phyloP scores from a whole-genome alignment of 2,113 vertebrate genomes.

The Oriolus oriolus region DNA sequence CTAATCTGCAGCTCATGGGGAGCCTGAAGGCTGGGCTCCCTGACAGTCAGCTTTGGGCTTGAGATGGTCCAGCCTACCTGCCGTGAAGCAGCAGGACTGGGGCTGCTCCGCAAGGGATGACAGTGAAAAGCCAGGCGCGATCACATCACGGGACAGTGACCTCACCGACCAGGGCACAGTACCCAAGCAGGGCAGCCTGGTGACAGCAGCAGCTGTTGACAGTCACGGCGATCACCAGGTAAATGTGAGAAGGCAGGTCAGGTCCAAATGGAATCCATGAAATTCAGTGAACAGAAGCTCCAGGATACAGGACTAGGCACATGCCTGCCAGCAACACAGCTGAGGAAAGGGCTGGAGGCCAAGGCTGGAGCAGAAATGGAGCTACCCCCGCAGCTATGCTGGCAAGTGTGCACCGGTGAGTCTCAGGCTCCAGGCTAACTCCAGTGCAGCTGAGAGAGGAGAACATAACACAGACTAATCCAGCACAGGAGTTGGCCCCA shows the following conservation, averaged over 20 bases:
- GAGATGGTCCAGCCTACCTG: background rate
- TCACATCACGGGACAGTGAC: background rate
- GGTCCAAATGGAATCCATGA: background rate
- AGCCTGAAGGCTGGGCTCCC: background rate
- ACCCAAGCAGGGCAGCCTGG: background rate
- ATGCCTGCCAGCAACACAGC: background rate
- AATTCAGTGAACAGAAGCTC: background rate
- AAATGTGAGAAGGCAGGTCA: background rate
- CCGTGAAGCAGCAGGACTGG: background rate
- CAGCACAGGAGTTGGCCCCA: background rate
- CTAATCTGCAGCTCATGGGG: background rate
- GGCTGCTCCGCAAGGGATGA: background rate
- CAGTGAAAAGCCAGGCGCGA: background rate
- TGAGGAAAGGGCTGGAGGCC: background rate
- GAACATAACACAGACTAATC: background rate
- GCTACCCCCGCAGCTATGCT: background rate
- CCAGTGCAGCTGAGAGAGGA: background rate
- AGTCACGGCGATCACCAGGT: background rate
- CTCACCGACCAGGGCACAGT: background rate
- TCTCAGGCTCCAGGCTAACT: background rate
- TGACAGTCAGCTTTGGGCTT: background rate
- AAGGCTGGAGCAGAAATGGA: background rate
- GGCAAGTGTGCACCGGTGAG: accelerated
- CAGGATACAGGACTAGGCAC: background rate
- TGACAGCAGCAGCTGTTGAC: background rate